phyloP scores from a whole-genome alignment of 35 echinoderm and acorn worm genomes.

The Diadema setosum region DNA sequence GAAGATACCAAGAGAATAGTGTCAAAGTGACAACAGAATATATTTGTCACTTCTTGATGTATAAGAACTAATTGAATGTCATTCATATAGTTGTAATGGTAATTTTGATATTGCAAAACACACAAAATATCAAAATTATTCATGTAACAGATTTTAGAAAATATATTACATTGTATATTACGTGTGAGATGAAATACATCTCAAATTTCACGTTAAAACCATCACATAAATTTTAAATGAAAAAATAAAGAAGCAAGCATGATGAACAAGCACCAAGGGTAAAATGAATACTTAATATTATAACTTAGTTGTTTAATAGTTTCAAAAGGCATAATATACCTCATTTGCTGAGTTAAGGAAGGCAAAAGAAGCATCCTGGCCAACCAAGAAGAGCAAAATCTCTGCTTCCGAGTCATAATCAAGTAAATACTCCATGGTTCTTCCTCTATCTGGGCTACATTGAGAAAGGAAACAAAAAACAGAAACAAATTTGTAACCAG shows the following conservation, averaged over 20 bases:
- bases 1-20: not conserved
- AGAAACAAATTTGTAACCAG: not conserved
- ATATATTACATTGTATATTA: no score
- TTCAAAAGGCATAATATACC: not conserved
- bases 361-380: constrained; percentile 5
- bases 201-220: not conserved
- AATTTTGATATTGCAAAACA: not conserved
- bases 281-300: not conserved
- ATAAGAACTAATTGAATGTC: not conserved
- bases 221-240: not conserved
- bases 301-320: not conserved
- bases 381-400: not conserved
- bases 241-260: not conserved
- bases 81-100: not conserved
- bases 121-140: no score
- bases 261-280: not conserved
- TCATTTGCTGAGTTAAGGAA: not conserved
- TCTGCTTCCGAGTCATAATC: not conserved
- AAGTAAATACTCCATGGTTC: not conserved
- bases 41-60: not conserved
- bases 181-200: not conserved
- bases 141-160: no score
- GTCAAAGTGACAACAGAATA: not conserved
- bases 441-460: constrained; percentile 6
- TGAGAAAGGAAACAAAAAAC: not conserved